A percentile compares a stretch with the other conserved stretches of the same genome.
Conservation (phyloP, 2,113 vertebrate species). For the Gobius niger region DNA sequence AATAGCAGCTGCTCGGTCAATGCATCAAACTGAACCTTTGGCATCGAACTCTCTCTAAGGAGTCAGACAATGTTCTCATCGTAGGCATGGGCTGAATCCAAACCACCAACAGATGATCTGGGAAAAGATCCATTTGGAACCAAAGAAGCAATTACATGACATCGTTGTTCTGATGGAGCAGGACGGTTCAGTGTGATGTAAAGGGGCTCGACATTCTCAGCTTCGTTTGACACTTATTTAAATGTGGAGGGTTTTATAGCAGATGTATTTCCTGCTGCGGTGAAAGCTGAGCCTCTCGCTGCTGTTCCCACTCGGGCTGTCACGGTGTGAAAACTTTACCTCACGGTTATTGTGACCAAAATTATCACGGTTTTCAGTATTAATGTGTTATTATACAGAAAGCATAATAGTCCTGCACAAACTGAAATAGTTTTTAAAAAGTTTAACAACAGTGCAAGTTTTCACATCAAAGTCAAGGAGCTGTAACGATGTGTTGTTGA, state of each 20-base stretch:
- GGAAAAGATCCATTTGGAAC: slow-evolving; percentile 31
- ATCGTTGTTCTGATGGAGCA: not conserved
- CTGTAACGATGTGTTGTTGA: too few relatives aligned
- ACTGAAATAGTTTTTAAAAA: too few relatives aligned
- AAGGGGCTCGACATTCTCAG: not conserved
- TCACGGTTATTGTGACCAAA: too few relatives aligned
- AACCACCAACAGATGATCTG: slow-evolving; percentile 20
- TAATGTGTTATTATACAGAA: too few relatives aligned
- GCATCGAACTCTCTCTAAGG: slow-evolving; percentile 4
- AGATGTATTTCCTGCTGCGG: slow-evolving; percentile 6
- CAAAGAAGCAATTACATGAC: slow-evolving; percentile 8
- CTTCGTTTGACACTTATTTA: not conserved
- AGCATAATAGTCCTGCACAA: too few relatives aligned
- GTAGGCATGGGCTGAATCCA: not conserved
- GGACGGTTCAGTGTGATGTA: not conserved
- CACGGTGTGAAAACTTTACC: too few relatives aligned
- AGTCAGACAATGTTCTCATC: slow-evolving; percentile 7
- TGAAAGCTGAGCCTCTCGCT: slow-evolving; percentile 32
- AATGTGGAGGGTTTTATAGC: not conserved
- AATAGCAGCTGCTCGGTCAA: slow-evolving; percentile 23
- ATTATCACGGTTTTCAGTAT: too few relatives aligned
- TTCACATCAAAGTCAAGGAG: too few relatives aligned
- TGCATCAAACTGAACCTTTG: slow-evolving; percentile 16
- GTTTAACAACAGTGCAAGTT: too few relatives aligned
- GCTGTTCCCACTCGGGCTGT: too few relatives aligned